Percentiles rank a stretch among this genome's conserved stretches.
Evolutionary conservation across 2,888 invertebrate species (phyloP).

Genomic region (Dendrolimus houi): DNA sequence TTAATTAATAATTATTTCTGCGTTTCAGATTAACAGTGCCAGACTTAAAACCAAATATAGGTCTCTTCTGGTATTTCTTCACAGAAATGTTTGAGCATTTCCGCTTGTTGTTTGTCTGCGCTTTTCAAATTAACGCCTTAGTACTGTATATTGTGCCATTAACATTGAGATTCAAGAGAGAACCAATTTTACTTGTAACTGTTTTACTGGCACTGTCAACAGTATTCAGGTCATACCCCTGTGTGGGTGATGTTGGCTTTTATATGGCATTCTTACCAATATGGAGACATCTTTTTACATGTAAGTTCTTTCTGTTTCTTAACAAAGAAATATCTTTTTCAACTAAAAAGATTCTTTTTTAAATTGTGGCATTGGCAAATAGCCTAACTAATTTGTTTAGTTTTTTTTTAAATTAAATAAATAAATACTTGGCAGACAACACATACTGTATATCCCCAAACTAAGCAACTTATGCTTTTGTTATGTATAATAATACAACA

Average conservation of each 20-base stretch:
- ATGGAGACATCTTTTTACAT: slow-evolving; percentile 91
- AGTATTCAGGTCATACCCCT: slow-evolving; percentile 97
- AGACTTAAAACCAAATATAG: slow-evolving; percentile 97
- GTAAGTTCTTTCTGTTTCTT: slow-evolving; percentile 74
- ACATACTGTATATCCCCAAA: too few relatives aligned
- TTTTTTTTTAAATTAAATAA: too few relatives aligned
- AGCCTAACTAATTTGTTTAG: too few relatives aligned
- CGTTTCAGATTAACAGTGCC: slow-evolving; percentile 88
- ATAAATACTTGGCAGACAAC: too few relatives aligned
- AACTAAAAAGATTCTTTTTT: too few relatives aligned
- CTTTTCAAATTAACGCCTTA: slow-evolving; percentile 97
- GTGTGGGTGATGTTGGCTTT: slow-evolving; percentile 95
- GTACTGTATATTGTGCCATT: slow-evolving; percentile 94
- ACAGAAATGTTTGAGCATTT: slow-evolving; percentile 99
- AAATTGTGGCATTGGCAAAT: too few relatives aligned
- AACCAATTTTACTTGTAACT: slow-evolving; percentile 87
- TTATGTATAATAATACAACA: too few relatives aligned
- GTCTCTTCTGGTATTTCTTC: slow-evolving; percentile 99
- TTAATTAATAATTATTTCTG: too few relatives aligned
- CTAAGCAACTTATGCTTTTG: too few relatives aligned
- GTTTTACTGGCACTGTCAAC: slow-evolving; percentile 88
- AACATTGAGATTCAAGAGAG: slow-evolving; percentile 84
- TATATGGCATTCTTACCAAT: slow-evolving; percentile 93
- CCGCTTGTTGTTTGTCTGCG: slow-evolving; percentile 93
- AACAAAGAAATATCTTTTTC: neutral